Percentiles rank a stretch among this genome's conserved stretches.
Conservation (phyloP, 2,113 vertebrate species). For the Campylorhamphus procurvoides region DNA sequence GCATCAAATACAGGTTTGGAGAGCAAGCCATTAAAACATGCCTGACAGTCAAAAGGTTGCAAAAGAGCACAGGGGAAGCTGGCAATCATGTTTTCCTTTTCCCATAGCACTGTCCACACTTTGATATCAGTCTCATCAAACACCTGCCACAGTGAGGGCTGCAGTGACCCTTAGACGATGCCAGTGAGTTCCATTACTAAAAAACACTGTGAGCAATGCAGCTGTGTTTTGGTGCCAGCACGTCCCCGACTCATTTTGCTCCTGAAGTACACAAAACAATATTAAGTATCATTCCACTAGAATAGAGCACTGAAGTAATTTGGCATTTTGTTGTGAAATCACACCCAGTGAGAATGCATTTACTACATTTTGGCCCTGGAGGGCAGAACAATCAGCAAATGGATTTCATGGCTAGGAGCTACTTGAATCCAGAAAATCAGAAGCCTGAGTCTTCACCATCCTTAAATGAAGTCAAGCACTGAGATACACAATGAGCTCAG, state of each 20-base stretch:
- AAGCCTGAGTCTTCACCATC: not conserved
- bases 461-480: not conserved
- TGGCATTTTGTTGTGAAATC: not conserved
- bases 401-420: not conserved
- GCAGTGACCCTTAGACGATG: not conserved
- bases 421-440: not conserved
- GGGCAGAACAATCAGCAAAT: conserved; percentile 1
- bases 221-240: not conserved
- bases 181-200: not conserved
- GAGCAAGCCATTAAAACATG: not conserved
- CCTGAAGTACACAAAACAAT: not conserved
- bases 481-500: not conserved
- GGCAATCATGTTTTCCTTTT: not conserved
- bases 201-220: not conserved
- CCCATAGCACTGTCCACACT: not conserved
- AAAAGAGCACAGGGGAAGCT: not conserved
- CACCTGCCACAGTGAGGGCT: not conserved
- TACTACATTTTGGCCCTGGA: not conserved
- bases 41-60: not conserved
- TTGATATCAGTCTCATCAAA: not conserved
- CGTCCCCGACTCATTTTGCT: not conserved
- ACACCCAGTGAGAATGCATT: not conserved
- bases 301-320: not conserved
- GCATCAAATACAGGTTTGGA: not conserved
- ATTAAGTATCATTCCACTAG: not conserved